Percentiles rank a stretch among this genome's conserved stretches.
phyloP scores from a whole-genome alignment of 2,888 invertebrate species.

The Lamproptera curius region DNA sequence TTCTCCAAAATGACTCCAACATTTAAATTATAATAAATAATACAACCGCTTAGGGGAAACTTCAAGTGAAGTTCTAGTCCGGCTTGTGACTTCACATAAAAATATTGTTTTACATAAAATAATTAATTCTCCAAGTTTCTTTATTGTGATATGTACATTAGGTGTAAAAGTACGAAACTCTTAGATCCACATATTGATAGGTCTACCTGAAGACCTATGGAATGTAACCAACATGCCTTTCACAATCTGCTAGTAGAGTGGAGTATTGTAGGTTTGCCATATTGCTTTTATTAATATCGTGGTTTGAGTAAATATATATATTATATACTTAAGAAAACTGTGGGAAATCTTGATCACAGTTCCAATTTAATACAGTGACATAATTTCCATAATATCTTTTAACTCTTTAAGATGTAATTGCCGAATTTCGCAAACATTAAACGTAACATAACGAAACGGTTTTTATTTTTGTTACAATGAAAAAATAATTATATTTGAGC shows the following conservation, averaged over 20 bases:
- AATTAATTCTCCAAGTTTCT: not conserved
- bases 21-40: constrained; percentile 2
- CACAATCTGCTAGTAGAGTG: not conserved
- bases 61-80: constrained; percentile 5
- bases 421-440: too few relatives aligned
- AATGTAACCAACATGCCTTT: constrained; percentile 8
- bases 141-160: not conserved
- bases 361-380: too few relatives aligned
- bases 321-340: too few relatives aligned
- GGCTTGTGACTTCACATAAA: constrained; percentile 1
- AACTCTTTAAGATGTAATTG: too few relatives aligned
- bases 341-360: too few relatives aligned
- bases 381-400: too few relatives aligned
- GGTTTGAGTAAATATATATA: not conserved
- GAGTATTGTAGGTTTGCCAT: not conserved
- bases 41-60: constrained; percentile 4
- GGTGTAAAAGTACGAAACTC: not conserved
- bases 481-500: constrained; percentile 10
- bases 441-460: too few relatives aligned
- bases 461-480: too few relatives aligned
- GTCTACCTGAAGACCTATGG: constrained; percentile 3
- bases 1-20: not conserved
- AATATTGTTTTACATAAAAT: not conserved
- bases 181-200: constrained; percentile 1
- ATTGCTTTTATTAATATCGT: not conserved